Base-by-base conservation (phyloP, 2,113 vertebrate species). In the Protomyctophum bolini region DNA sequence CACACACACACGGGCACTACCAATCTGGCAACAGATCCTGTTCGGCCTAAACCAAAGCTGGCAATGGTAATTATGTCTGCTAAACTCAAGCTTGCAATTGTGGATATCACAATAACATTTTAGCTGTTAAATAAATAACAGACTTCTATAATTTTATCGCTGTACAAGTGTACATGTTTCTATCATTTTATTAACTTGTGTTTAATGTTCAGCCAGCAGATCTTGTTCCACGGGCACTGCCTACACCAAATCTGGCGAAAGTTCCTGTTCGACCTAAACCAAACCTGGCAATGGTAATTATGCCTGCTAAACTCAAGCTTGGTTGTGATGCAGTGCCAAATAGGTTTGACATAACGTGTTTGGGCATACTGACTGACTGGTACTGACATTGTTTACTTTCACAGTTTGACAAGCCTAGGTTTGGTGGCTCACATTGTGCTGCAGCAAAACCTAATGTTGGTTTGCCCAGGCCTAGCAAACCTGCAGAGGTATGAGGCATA, bases 341-440 rank as follows among this genome's bases (percentile, higher is more conserved):
- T 51, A 1, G 50, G 2, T 51, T 12, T 10, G 50, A 51, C 8
- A 3, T 51, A 2, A 6, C 50, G 11, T 51, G 1, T 51, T 51
- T 51, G 2, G 2, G 2, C 6, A 51, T 51, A 2, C 2, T 51
- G 1, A 8, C 50, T 33, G 33, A 33, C 33, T 33, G 33, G 33
- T 33, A 33, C 4, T 33, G 33, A 33, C 33, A 33, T 4, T 33
- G 33, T 33, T 33, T 33, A 33, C 50, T 51, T 58, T 58, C 47
- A 47, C 29, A 59, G 66, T 68, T 69, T 28, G 58, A 7, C 6
- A 58, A 69, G 14, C 58, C 54, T 58, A 5, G 67, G 10, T 59
- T 69, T 69, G 57, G 15, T 5, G 57, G 67, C 14, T 57, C 54
- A 1, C 46, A 69, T 29, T 5, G 8, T 8, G 12, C 49, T 6